A percentile compares a stretch with the other conserved stretches of the same genome.
phyloP scores from a whole-genome alignment of 1,140 invertebrate genomes.

The Globodera rostochiensis region DNA sequence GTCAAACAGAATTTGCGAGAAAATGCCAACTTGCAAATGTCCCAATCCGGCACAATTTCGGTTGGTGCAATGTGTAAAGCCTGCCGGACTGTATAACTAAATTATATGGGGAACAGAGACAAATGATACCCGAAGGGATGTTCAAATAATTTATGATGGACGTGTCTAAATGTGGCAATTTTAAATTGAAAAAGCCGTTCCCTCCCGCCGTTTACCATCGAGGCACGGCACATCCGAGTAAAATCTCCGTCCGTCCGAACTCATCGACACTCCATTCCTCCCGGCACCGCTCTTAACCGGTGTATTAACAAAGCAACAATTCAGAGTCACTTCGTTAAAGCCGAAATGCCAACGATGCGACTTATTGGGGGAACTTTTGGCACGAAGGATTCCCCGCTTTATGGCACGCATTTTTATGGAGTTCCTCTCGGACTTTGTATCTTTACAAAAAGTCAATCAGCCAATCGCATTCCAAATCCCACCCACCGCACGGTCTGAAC shows the following conservation, averaged over 20 bases:
- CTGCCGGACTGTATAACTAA: slow-evolving; percentile 46
- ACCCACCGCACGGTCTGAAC: not conserved
- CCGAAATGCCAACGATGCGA: not conserved
- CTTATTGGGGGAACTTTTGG: slow-evolving; percentile 35
- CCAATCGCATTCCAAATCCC: slow-evolving; percentile 51
- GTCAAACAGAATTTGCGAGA: too few relatives aligned
- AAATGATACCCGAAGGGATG: not conserved
- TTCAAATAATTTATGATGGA: slow-evolving; percentile 63
- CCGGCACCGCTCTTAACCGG: too few relatives aligned
- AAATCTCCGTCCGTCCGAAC: too few relatives aligned
- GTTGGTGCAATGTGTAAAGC: slow-evolving; percentile 53
- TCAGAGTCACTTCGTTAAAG: too few relatives aligned
- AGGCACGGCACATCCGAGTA: slow-evolving; percentile 54
- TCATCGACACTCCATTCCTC: too few relatives aligned
- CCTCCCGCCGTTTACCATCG: slow-evolving; percentile 34
- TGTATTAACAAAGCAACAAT: too few relatives aligned
- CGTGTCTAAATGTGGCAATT: slow-evolving; percentile 38
- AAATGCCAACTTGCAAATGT: slow-evolving; percentile 57
- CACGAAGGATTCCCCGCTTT: slow-evolving; percentile 39
- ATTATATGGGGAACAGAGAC: too few relatives aligned
- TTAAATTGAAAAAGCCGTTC: too few relatives aligned
- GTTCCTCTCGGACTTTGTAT: slow-evolving; percentile 58
- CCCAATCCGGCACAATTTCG: slow-evolving; percentile 59
- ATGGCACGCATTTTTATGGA: slow-evolving; percentile 45
- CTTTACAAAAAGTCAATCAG: too few relatives aligned